Evolutionary conservation across 2,888 invertebrate genomes (phyloP).

Genomic region (Spodoptera picta): DNA sequence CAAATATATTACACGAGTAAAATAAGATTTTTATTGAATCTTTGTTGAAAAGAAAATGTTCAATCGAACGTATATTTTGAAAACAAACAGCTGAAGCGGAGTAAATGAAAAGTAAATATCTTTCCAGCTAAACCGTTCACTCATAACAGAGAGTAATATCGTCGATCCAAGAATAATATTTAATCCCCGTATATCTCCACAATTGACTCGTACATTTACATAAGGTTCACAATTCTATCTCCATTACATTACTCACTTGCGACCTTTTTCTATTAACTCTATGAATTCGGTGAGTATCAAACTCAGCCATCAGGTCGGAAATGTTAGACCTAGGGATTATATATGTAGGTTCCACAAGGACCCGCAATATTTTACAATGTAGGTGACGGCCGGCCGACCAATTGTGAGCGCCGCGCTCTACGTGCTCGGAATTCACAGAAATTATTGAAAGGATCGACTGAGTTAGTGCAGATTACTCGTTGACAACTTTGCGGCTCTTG

Average conservation of each 20-base stretch:
- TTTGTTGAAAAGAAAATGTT: not conserved
- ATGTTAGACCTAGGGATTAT: constrained; percentile 10
- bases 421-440: constrained; percentile 9
- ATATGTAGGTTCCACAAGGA: constrained; percentile 14
- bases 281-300: constrained; percentile 21
- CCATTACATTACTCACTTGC: constrained; percentile 43
- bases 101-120: no score
- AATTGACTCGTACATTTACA: constrained; percentile 36
- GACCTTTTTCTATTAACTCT: constrained; percentile 44
- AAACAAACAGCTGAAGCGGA: no score
- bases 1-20: constrained; percentile 1
- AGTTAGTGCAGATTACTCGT: not conserved
- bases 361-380: constrained; percentile 23
- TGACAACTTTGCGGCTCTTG: no score
- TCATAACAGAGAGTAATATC: no score
- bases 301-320: constrained; percentile 21
- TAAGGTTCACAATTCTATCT: constrained; percentile 34
- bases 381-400: constrained; percentile 3
- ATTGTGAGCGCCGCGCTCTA: constrained; percentile 3
- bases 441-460: not conserved
- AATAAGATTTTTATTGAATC: constrained; percentile 8
- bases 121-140: no score
- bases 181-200: constrained; percentile 30
- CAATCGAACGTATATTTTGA: not conserved
- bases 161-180: constrained; percentile 8